Conservation (phyloP, 2,888 invertebrate genomes). For the Ennomos fuscantarius region DNA sequence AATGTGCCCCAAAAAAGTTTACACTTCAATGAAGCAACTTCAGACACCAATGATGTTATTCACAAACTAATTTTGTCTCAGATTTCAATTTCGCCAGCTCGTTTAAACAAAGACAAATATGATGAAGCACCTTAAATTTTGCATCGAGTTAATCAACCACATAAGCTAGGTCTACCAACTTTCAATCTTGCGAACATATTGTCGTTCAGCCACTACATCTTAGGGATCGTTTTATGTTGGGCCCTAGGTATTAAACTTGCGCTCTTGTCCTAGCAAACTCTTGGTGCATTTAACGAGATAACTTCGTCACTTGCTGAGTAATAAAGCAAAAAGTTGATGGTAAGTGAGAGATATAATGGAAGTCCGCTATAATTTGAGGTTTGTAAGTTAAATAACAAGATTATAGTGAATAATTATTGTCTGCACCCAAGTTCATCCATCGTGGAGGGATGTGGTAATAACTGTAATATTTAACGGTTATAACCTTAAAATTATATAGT, state of each 20-base stretch:
- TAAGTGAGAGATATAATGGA: conserved; percentile 15
- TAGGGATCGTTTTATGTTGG: conserved; percentile 49
- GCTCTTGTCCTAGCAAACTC: conserved; percentile 64
- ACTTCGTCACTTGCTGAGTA: conserved; percentile 64
- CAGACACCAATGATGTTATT: conserved; percentile 7
- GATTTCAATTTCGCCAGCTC: conserved; percentile 18
- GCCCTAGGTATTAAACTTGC: conserved; percentile 51
- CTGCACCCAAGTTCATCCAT: no score
- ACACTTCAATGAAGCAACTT: no score
- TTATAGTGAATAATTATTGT: no score
- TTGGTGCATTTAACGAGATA: conserved; percentile 77
- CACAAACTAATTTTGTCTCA: conserved; percentile 8
- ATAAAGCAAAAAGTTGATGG: conserved; percentile 59
- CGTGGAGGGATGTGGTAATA: no score
- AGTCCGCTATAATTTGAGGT: background rate
- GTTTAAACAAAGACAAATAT: conserved; percentile 49
- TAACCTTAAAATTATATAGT: no score
- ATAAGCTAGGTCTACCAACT: conserved; percentile 36
- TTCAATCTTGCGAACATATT: conserved; percentile 25
- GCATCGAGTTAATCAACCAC: conserved; percentile 48
- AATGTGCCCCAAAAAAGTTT: no score
- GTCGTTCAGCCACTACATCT: conserved; percentile 33
- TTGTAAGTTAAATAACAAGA: no score
- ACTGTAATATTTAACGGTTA: no score
- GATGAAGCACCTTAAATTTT: conserved; percentile 54